Percentiles rank a stretch among this genome's conserved stretches.
Conservation (phyloP, 1,140 invertebrate species). For the Diuraphis noxia region DNA sequence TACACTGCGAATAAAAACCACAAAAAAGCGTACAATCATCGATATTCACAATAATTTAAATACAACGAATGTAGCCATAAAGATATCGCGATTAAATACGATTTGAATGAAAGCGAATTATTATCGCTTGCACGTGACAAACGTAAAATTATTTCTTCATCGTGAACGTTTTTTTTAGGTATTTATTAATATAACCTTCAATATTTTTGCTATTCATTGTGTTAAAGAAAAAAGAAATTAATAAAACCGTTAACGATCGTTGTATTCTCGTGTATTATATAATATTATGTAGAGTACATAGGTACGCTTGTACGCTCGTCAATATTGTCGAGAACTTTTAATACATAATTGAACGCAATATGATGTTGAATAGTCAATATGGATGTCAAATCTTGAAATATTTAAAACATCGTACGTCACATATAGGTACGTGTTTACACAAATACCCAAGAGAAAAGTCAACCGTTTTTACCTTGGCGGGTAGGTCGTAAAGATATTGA, state of each 20-base stretch:
- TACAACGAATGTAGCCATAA: not conserved
- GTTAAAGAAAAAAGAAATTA: not conserved
- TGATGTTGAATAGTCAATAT: not conserved
- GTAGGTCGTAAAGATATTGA: conserved; percentile 12
- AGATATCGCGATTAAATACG: not conserved
- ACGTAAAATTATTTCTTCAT: not conserved
- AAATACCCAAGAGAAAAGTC: not conserved
- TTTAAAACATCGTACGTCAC: not conserved
- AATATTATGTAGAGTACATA: not conserved
- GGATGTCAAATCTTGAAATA: conserved; percentile 1
- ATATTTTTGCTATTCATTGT: not conserved
- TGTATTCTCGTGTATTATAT: not conserved
- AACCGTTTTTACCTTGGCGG: not conserved
- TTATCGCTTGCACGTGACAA: not conserved
- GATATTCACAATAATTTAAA: not conserved
- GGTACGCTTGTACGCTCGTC: not conserved
- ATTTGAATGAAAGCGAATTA: not conserved
- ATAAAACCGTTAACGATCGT: not conserved
- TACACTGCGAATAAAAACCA: not conserved
- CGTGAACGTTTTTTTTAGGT: not conserved
- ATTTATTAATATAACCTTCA: not conserved
- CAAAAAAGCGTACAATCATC: not conserved
- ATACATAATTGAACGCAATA: not conserved
- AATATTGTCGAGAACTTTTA: not conserved
- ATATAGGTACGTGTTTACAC: not conserved